phyloP scores from a whole-genome alignment of 2,888 invertebrate genomes.

The Apamea sordens region DNA sequence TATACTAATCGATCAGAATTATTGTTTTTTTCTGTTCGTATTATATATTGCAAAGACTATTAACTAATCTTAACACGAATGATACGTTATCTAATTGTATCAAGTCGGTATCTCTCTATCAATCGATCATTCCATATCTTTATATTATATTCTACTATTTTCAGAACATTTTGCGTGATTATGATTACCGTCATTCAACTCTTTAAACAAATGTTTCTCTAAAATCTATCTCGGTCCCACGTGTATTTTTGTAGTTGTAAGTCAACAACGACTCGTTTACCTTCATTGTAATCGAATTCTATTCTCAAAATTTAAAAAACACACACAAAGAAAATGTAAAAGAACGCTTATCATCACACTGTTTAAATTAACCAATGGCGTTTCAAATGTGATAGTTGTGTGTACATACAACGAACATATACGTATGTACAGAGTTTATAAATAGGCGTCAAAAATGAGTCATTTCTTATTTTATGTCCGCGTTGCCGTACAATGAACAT shows the following conservation, averaged over 20 bases:
- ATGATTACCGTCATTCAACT: neutral
- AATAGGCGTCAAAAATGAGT: slow-evolving; percentile 62
- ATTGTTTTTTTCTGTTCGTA: neutral
- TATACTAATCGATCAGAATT: slow-evolving; percentile 19
- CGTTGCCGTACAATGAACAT: slow-evolving; percentile 50
- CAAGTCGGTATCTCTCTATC: neutral
- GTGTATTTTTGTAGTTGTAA: slow-evolving; percentile 15
- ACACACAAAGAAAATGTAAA: slow-evolving; percentile 35
- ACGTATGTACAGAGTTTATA: slow-evolving; percentile 48
- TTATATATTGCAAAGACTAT: neutral
- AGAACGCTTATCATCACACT: slow-evolving; percentile 41
- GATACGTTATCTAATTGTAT: slow-evolving; percentile 33
- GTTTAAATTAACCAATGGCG: slow-evolving; percentile 45
- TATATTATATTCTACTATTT: neutral
- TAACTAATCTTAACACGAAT: slow-evolving; percentile 1
- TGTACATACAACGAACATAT: slow-evolving; percentile 21
- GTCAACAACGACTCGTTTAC: slow-evolving; percentile 27
- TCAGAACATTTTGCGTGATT: neutral
- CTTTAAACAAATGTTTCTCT: neutral
- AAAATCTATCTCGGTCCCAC: neutral
- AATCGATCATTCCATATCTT: slow-evolving; percentile 6
- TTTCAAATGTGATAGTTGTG: slow-evolving; percentile 44
- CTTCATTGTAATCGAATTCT: slow-evolving; percentile 22
- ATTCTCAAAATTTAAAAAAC: slow-evolving; percentile 21
- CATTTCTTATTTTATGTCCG: slow-evolving; percentile 53